Evolutionary conservation across 2,888 invertebrate species (phyloP).

Genomic region (Mylabris sibirica): DNA sequence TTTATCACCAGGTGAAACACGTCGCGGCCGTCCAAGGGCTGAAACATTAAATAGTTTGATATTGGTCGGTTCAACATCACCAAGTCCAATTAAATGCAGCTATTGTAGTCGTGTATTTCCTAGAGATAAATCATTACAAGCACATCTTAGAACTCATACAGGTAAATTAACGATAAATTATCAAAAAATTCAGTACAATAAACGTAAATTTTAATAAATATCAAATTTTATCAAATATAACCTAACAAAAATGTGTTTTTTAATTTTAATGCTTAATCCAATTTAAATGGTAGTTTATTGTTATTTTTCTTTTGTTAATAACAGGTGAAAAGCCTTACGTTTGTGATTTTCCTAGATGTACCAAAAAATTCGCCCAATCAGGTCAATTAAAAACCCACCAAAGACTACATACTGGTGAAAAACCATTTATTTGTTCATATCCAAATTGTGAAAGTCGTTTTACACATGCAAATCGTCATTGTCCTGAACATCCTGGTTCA

Average conservation of each 20-base stretch:
- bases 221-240: background rate
- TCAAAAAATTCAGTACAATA: conserved; percentile 35
- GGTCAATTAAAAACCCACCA: conserved; percentile 82
- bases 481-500: conserved; percentile 74
- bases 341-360: conserved; percentile 77
- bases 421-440: conserved; percentile 74
- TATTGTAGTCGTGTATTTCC: conserved; percentile 78
- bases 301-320: conserved; percentile 38
- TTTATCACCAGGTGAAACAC: conserved; percentile 58
- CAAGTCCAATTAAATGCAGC: conserved; percentile 74
- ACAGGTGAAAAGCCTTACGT: conserved; percentile 76
- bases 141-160: conserved; percentile 71
- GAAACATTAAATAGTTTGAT: conserved; percentile 74
- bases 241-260: conserved; percentile 22
- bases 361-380: conserved; percentile 77
- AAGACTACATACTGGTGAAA: conserved; percentile 78
- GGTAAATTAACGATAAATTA: conserved; percentile 56
- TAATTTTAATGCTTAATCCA: background rate
- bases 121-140: conserved; percentile 77
- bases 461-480: conserved; percentile 80
- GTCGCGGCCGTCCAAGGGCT: conserved; percentile 75
- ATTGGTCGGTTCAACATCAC: conserved; percentile 73
- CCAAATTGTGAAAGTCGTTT: conserved; percentile 72
- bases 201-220: conserved; percentile 40
- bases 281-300: background rate